phyloP scores from a whole-genome alignment of 2,888 invertebrate genomes.

The Heteromyza rotundicornis region DNA sequence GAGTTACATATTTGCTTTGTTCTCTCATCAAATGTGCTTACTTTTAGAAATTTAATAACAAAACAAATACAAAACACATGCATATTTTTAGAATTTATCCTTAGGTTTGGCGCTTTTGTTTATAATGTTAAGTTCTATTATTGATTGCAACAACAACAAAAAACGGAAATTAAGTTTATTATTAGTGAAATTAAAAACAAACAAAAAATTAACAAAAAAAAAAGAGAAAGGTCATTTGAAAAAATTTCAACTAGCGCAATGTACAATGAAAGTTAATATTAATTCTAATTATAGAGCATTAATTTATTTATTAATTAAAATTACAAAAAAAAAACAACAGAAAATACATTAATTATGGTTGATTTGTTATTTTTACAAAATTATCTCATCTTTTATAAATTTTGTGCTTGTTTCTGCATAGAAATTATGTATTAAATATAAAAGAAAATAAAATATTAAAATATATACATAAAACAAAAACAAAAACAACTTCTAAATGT shows the following conservation, averaged over 20 bases:
- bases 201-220: conserved; percentile 28
- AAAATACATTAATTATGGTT: not conserved
- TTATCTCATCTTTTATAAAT: not conserved
- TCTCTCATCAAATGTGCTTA: not conserved
- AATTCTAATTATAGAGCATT: not conserved
- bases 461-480: not conserved
- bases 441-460: not conserved
- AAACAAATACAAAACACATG: too few species aligned
- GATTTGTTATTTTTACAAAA: not conserved
- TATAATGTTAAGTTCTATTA: too few species aligned
- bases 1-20: too few species aligned
- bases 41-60: not conserved
- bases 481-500: not conserved
- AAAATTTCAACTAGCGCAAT: conserved; percentile 40
- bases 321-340: too few species aligned
- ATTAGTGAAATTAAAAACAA: conserved; percentile 13
- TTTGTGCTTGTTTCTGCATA: not conserved
- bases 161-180: conserved; percentile 10
- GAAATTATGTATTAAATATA: not conserved
- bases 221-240: not conserved
- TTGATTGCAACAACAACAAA: too few species aligned
- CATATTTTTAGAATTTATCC: too few species aligned
- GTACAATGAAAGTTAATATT: conserved; percentile 24
- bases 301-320: not conserved
- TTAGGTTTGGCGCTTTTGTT: not conserved